Evolutionary conservation across 1,140 invertebrate species (phyloP), one percentile per base, ranked within the genome.

Genomic region (Drosophila bifasciata): DNA sequence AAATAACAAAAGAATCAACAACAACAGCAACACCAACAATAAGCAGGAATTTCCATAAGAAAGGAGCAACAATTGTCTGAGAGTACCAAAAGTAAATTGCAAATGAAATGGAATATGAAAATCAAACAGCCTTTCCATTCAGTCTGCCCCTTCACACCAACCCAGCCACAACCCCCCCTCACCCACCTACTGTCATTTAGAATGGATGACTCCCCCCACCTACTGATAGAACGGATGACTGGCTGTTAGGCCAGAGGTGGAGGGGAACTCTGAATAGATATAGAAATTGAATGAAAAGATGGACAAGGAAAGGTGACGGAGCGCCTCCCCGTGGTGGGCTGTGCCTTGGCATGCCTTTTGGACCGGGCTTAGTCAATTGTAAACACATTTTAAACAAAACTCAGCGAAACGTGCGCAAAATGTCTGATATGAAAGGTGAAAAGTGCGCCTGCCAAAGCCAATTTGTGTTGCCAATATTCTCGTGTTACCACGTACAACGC

Each of bases 351-450:
- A n/a, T 48, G 15, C 21, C 19, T 55, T 55, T 60, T 21, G n/a
- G 36, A 13, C 23, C 45, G 56, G 58, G 69, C 59, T 60, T 56
- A 76, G 71, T 79, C 83, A 88, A 83, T 83, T 88, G 84, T 89
- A 89, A 79, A 88, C 68, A 66, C 75, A 88, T 88, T 79, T 83
- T 89, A 88, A 83, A 79, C 83, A 88, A 83, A 88, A 88, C 79
- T 72, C 83, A 88, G 56, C 68, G 79, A 79, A 71, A 88, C 83
- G 83, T 88, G 83, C 84, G 36, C 59, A 89, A 88, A 88, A 88
- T 89, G 67, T 52, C 49, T 79, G 71, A 89, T 88, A 69, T 46
- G 52, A 45, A 63, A 58, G 41, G 66, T 68, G 62, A 69, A 80
- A 78, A 86, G 83, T 88, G 74, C 78, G 77, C 44, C 44, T 15